phyloP scores from a whole-genome alignment of 2,797 vertebrate genomes.

The Periparus ater region DNA sequence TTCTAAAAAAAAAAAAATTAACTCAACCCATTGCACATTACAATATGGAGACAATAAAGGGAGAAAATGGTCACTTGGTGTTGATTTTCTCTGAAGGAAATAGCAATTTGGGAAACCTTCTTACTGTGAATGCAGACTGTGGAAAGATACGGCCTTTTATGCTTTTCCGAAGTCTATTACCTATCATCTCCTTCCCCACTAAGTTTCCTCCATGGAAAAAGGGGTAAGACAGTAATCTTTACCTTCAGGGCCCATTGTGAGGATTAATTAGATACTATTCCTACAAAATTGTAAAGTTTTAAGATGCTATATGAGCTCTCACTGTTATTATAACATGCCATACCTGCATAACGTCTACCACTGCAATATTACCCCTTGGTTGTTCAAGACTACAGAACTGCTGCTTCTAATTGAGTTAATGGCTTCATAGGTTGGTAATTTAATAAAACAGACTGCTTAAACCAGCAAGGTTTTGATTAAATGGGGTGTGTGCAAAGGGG shows the following conservation, averaged over 20 bases:
- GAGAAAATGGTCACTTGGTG: neutral
- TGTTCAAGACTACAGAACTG: slow-evolving; percentile 53
- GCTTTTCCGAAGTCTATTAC: neutral
- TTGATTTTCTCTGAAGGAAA: neutral
- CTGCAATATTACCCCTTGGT: slow-evolving; percentile 16
- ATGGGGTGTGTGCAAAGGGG: slow-evolving; percentile 42
- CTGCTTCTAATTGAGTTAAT: slow-evolving; percentile 70
- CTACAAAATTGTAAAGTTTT: slow-evolving; percentile 16
- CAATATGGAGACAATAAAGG: neutral
- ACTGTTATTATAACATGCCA: slow-evolving; percentile 6
- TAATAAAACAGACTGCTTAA: slow-evolving; percentile 70
- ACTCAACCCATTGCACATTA: neutral
- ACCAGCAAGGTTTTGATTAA: slow-evolving; percentile 72
- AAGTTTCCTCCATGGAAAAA: neutral
- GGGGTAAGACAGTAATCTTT: slow-evolving; percentile 28
- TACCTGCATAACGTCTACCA: slow-evolving; percentile 4
- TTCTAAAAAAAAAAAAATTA: neutral
- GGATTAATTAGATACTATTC: slow-evolving; percentile 46
- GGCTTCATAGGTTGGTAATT: slow-evolving; percentile 71
- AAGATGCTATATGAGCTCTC: slow-evolving; percentile 44
- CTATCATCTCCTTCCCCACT: neutral
- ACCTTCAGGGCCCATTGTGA: neutral
- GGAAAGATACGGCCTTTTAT: neutral
- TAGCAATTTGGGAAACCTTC: neutral
- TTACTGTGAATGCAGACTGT: neutral